Conservation (phyloP, 2,888 invertebrate genomes). For the Branchipolynoe longqiensis region DNA sequence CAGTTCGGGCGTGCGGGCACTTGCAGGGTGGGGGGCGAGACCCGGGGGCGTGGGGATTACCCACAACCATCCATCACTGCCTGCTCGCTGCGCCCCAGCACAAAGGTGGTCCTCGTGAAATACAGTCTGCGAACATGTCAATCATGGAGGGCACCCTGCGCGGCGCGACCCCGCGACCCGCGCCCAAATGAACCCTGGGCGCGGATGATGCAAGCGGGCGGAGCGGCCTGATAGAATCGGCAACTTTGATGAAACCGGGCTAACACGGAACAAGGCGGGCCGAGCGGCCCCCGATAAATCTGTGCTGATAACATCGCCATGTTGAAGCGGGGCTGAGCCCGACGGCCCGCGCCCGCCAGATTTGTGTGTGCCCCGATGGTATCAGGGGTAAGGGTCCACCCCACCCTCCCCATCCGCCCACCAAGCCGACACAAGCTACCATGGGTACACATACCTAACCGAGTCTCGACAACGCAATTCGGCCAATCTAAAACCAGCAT, state of each 20-base stretch:
- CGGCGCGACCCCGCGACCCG: slow-evolving; percentile 47
- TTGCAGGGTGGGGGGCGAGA: neutral
- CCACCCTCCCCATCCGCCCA: neutral
- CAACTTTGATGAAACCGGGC: slow-evolving; percentile 53
- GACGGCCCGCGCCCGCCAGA: slow-evolving; percentile 39
- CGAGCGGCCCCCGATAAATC: slow-evolving; percentile 52
- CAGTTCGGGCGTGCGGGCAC: too few relatives aligned
- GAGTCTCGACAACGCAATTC: slow-evolving; percentile 37
- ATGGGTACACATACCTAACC: neutral
- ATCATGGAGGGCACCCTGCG: slow-evolving; percentile 27
- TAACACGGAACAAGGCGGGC: slow-evolving; percentile 50
- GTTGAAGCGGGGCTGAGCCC: slow-evolving; percentile 47
- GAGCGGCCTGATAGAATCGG: slow-evolving; percentile 41
- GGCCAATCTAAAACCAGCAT: slow-evolving; percentile 49
- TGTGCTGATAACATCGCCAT: slow-evolving; percentile 45
- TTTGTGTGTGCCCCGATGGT: slow-evolving; percentile 42
- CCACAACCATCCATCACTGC: slow-evolving; percentile 25
- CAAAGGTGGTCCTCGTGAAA: slow-evolving; percentile 55
- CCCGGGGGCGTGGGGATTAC: neutral
- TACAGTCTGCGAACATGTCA: slow-evolving; percentile 56
- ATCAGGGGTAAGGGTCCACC: slow-evolving; percentile 38
- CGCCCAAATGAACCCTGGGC: slow-evolving; percentile 46
- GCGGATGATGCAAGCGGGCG: slow-evolving; percentile 54
- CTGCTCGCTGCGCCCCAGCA: neutral
- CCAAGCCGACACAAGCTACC: neutral